Percentiles rank a stretch among this genome's conserved stretches.
phyloP scores from a whole-genome alignment of 2,888 invertebrate species.

The Drosophila atroscutellata region DNA sequence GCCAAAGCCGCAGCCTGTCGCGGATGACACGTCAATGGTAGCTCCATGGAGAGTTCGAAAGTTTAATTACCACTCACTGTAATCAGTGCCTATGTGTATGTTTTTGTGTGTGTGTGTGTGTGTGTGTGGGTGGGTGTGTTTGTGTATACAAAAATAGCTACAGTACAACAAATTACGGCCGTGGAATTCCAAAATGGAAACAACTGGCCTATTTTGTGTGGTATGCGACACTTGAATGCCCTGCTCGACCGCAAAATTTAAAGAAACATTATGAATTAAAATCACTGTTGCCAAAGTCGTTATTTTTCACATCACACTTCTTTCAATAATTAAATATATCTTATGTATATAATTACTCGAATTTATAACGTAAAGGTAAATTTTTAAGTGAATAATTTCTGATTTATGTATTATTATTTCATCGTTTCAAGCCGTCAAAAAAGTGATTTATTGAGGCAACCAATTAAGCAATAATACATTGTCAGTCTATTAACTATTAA shows the following conservation, averaged over 20 bases:
- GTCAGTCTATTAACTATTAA: no score
- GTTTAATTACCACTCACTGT: conserved; percentile 82
- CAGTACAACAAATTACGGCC: conserved; percentile 36
- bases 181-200: conserved; percentile 37
- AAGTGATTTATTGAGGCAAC: not conserved
- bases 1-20: conserved; percentile 34
- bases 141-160: conserved; percentile 50
- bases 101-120: conserved; percentile 25
- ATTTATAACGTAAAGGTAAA: not conserved
- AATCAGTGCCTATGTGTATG: conserved; percentile 55
- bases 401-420: not conserved
- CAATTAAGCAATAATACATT: not conserved
- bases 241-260: conserved; percentile 2
- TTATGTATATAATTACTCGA: not conserved
- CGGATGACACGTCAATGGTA: conserved; percentile 71
- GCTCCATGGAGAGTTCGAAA: conserved; percentile 77
- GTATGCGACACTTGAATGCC: conserved; percentile 18
- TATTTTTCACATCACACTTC: not conserved
- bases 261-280: not conserved
- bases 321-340: no score
- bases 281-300: not conserved
- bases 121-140: conserved; percentile 6
- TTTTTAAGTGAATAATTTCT: not conserved
- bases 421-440: not conserved
- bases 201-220: conserved; percentile 4